Percentiles rank a stretch among this genome's conserved stretches.
These are phyloP conservation scores for Artibeus jamaicensis DNA, from an alignment of 2,797 vertebrate species.

Conservation along the genomic window DNA sequence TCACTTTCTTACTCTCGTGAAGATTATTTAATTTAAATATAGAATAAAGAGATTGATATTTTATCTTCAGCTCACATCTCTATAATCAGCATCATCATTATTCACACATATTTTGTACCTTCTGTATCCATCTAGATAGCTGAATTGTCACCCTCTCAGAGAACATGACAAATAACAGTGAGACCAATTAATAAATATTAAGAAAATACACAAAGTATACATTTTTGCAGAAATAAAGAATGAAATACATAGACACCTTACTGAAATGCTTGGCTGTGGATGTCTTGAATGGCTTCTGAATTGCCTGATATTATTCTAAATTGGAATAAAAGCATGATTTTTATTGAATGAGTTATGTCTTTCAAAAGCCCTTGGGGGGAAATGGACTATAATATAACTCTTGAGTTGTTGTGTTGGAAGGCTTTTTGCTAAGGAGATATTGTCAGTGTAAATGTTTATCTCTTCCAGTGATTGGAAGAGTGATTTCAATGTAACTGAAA, in stretches of 20 bases:
- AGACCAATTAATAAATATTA: slow-evolving; percentile 40
- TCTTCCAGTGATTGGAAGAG: background rate
- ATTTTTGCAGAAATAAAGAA: background rate
- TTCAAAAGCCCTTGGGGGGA: slow-evolving; percentile 17
- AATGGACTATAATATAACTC: background rate
- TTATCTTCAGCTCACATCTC: background rate
- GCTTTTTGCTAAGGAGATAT: background rate
- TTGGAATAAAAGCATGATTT: background rate
- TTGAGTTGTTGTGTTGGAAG: background rate
- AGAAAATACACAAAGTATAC: background rate
- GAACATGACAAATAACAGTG: background rate
- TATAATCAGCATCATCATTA: background rate
- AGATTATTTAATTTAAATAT: slow-evolving; percentile 45
- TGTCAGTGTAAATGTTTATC: background rate
- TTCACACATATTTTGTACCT: background rate
- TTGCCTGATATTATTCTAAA: slow-evolving; percentile 5
- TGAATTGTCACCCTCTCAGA: background rate
- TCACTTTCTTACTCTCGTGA: background rate
- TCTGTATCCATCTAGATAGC: background rate
- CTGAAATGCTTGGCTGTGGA: background rate
- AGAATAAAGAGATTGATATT: background rate
- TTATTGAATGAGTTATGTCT: background rate
- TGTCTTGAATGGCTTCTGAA: background rate
- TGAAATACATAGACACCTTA: background rate
- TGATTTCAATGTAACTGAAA: background rate